Conservation (phyloP, 1,140 invertebrate genomes). For the Vanessa atalanta region DNA sequence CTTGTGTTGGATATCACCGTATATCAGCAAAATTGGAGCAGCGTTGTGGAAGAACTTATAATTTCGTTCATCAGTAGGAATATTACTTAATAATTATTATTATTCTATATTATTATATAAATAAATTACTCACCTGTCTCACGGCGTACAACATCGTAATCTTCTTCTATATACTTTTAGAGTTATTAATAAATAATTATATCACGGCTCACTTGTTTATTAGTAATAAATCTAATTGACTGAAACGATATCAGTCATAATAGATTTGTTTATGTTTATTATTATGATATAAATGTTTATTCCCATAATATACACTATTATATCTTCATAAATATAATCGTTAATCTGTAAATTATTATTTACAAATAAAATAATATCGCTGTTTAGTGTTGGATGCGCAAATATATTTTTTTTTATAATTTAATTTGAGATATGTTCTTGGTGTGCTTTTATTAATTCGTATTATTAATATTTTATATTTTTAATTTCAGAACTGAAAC, state of each 20-base stretch:
- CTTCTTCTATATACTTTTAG: constrained; percentile 38
- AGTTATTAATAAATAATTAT: constrained; percentile 16
- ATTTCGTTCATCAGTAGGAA: no score
- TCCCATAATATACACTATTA: constrained; percentile 30
- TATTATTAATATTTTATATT: background rate
- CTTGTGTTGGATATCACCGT: no score
- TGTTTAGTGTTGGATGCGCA: constrained; percentile 5
- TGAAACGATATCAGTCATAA: constrained; percentile 25
- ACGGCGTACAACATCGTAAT: constrained; percentile 72
- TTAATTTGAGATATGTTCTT: background rate
- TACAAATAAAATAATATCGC: constrained; percentile 15
- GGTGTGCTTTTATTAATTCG: background rate
- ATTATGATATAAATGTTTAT: constrained; percentile 27
- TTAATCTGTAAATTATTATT: constrained; percentile 22
- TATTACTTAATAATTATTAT: no score
- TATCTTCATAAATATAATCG: constrained; percentile 31
- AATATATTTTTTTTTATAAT: no score
- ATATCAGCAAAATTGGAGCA: no score
- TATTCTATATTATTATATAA: no score
- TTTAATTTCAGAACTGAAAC: no score
- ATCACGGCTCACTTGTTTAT: constrained; percentile 23
- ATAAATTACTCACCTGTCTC: constrained; percentile 66
- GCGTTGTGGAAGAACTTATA: no score
- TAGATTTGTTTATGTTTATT: constrained; percentile 21
- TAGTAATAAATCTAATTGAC: constrained; percentile 20